Conservation (phyloP, 2,113 vertebrate species). For the Isichthys henryi region DNA sequence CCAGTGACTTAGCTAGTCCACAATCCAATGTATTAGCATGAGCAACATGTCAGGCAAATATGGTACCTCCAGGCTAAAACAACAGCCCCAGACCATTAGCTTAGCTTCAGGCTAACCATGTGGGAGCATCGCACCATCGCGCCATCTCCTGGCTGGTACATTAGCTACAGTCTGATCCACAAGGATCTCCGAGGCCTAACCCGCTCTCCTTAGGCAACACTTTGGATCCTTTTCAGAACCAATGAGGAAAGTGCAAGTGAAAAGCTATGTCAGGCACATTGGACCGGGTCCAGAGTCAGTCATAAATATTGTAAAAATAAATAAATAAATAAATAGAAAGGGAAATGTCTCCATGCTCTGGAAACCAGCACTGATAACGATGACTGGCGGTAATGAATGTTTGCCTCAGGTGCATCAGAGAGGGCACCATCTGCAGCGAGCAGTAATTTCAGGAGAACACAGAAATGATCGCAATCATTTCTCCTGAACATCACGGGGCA, state of each 20-base stretch:
- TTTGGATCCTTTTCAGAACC: not conserved
- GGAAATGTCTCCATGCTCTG: not conserved
- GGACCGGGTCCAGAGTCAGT: not conserved
- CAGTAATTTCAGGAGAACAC: constrained; percentile 1
- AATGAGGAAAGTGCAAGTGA: not conserved
- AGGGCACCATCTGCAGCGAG: not conserved
- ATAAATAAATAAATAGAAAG: not conserved
- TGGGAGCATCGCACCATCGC: not conserved
- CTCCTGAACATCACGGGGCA: constrained; percentile 10
- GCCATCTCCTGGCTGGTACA: not conserved
- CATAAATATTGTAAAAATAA: not conserved
- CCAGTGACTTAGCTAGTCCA: not conserved
- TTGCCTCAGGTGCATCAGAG: constrained; percentile 1
- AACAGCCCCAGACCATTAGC: not conserved
- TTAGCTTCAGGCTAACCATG: not conserved
- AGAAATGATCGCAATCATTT: constrained; percentile 15
- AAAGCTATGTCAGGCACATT: not conserved
- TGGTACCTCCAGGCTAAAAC: not conserved
- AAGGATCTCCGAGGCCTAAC: not conserved
- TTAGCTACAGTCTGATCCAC: not conserved
- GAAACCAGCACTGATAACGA: not conserved
- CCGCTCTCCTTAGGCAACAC: not conserved
- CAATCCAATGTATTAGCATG: not conserved
- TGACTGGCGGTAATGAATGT: constrained; percentile 3
- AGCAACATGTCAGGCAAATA: not conserved